These are phyloP conservation scores for Naja naja DNA, from an alignment of 2,113 vertebrate genomes.

Conservation along the genomic window DNA sequence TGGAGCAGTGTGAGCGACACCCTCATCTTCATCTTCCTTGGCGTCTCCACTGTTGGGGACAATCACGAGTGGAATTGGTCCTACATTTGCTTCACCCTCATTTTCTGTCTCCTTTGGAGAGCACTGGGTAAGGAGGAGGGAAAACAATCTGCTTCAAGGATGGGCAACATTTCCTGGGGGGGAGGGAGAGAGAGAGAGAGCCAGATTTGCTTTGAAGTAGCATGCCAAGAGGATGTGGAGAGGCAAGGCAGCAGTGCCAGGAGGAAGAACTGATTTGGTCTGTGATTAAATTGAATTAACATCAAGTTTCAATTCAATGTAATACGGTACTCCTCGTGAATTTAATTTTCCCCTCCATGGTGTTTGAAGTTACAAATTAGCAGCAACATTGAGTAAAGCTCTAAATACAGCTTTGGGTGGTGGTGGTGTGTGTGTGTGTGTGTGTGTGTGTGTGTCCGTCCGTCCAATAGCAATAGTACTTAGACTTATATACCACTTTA, in stretches of 20 bases:
- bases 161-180: background rate
- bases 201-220: background rate
- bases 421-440: too few species aligned
- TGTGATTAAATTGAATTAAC: background rate
- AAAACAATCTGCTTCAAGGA: background rate
- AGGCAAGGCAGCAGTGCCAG: background rate
- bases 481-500: too few species aligned
- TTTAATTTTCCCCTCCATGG: background rate
- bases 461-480: background rate
- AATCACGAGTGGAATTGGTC: slow-evolving; percentile 82
- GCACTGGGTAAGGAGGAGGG: slow-evolving; percentile 66
- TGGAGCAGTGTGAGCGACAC: slow-evolving; percentile 82
- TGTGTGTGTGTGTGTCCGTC: too few species aligned
- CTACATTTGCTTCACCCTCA: slow-evolving; percentile 77
- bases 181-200: too few species aligned
- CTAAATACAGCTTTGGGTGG: background rate
- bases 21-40: slow-evolving; percentile 83
- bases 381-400: background rate
- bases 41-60: slow-evolving; percentile 78
- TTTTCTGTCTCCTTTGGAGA: slow-evolving; percentile 81
- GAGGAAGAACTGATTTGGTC: background rate
- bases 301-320: background rate
- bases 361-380: background rate
- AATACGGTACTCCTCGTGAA: background rate
- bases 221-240: background rate